Evolutionary conservation across 2,797 vertebrate species (phyloP).

Genomic region (Pagetopsis macropterus): DNA sequence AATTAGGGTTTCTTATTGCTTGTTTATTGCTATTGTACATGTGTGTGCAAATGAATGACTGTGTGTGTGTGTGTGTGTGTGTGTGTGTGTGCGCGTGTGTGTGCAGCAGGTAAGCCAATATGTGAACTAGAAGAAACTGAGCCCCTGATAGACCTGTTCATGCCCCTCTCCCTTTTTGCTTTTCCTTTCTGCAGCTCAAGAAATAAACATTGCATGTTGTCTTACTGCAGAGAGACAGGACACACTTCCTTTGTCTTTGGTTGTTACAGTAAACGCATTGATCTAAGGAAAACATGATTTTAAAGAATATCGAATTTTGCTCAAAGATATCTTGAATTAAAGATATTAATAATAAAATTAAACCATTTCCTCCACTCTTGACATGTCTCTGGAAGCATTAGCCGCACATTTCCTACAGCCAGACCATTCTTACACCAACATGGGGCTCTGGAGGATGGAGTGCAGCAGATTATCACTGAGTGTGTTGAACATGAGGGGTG

Average conservation of each 20-base stretch:
- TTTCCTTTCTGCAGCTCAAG: slow-evolving; percentile 32
- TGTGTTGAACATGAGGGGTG: slow-evolving; percentile 50
- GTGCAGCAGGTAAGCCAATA: slow-evolving; percentile 57
- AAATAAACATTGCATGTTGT: slow-evolving; percentile 24
- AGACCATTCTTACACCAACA: slow-evolving; percentile 63
- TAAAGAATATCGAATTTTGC: slow-evolving; percentile 42
- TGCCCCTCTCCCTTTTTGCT: slow-evolving; percentile 38
- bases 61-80: slow-evolving; percentile 5
- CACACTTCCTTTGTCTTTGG: background rate
- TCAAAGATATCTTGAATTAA: slow-evolving; percentile 40
- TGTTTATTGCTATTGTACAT: slow-evolving; percentile 11
- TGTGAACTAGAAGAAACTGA: slow-evolving; percentile 57
- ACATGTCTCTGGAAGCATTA: slow-evolving; percentile 57
- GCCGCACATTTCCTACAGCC: slow-evolving; percentile 49
- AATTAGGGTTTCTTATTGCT: slow-evolving; percentile 8
- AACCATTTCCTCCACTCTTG: slow-evolving; percentile 32
- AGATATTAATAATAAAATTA: no score
- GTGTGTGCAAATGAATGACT: slow-evolving; percentile 9
- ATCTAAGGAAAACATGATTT: slow-evolving; percentile 32
- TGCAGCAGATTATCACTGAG: slow-evolving; percentile 59
- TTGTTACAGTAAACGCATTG: slow-evolving; percentile 11
- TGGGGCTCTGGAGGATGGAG: slow-evolving; percentile 60
- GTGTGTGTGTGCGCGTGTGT: slow-evolving; percentile 1
- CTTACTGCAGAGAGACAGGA: slow-evolving; percentile 14
- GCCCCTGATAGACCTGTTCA: slow-evolving; percentile 44